A percentile compares a stretch with the other conserved stretches of the same genome.
Evolutionary conservation across 2,888 invertebrate species (phyloP).

Genomic region (Scaptomyza flava): DNA sequence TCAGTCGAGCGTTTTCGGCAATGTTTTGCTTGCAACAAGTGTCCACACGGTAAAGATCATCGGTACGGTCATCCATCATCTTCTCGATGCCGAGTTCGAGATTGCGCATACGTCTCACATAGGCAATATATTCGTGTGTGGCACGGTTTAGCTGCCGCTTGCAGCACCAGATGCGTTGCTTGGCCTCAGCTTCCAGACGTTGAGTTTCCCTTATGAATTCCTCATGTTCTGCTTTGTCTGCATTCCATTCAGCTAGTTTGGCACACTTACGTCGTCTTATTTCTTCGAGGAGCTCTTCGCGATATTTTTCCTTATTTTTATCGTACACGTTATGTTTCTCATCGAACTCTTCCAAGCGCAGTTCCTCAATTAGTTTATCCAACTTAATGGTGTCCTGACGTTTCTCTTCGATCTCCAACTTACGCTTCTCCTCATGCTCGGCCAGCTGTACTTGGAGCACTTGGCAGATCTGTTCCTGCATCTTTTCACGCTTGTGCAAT

Average conservation of each 20-base stretch:
- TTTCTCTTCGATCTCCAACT: slow-evolving; percentile 56
- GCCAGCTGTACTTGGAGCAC: slow-evolving; percentile 61
- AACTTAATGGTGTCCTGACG: slow-evolving; percentile 51
- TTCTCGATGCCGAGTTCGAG: slow-evolving; percentile 69
- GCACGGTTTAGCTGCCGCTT: slow-evolving; percentile 63
- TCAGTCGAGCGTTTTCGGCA: slow-evolving; percentile 49
- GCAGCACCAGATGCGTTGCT: slow-evolving; percentile 28
- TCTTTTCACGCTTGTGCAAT: slow-evolving; percentile 45
- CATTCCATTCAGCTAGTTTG: slow-evolving; percentile 42
- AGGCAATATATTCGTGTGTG: slow-evolving; percentile 75
- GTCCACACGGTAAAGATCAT: slow-evolving; percentile 74
- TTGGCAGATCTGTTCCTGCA: slow-evolving; percentile 54
- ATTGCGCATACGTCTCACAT: slow-evolving; percentile 70
- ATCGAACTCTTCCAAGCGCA: slow-evolving; percentile 68
- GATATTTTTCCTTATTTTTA: slow-evolving; percentile 49
- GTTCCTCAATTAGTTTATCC: slow-evolving; percentile 58
- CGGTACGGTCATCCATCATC: slow-evolving; percentile 65
- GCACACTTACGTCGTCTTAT: slow-evolving; percentile 55
- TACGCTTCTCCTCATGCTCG: slow-evolving; percentile 46
- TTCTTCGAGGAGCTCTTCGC: slow-evolving; percentile 66
- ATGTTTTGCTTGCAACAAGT: slow-evolving; percentile 71
- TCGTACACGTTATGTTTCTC: slow-evolving; percentile 18
- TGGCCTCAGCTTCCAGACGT: slow-evolving; percentile 66
- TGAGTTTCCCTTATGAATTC: slow-evolving; percentile 69
- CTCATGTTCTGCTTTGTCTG: slow-evolving; percentile 62